These are phyloP conservation scores for Spisula solida DNA, from an alignment of 2,888 invertebrate species.

Conservation along the genomic window DNA sequence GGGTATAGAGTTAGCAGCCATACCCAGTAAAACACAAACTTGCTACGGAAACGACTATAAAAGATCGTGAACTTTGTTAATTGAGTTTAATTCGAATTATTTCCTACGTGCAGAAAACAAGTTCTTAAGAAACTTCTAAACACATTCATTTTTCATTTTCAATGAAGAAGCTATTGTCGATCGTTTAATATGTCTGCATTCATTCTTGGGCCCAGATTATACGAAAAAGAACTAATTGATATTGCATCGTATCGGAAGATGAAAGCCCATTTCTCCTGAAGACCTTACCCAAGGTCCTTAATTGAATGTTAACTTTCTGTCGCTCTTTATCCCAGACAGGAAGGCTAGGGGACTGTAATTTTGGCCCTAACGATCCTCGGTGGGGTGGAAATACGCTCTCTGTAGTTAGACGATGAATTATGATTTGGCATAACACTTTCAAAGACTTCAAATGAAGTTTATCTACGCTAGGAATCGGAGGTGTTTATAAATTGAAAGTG, in stretches of 20 bases:
- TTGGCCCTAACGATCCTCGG: background rate
- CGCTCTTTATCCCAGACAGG: background rate
- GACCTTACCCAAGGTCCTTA: background rate
- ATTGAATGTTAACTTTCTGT: background rate
- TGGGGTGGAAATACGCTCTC: background rate
- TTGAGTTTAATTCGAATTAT: no score
- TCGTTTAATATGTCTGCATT: background rate
- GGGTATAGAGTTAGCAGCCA: background rate
- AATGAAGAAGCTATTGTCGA: background rate
- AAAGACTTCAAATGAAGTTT: slow-evolving; percentile 7
- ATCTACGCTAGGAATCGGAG: background rate
- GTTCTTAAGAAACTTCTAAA: no score
- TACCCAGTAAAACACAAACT: background rate
- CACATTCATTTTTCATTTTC: background rate
- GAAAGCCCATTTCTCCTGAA: background rate
- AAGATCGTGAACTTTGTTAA: no score
- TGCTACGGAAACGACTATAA: background rate
- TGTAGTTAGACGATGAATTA: background rate
- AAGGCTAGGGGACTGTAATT: background rate
- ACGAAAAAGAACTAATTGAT: background rate
- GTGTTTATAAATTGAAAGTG: slow-evolving; percentile 13
- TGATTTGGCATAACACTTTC: background rate
- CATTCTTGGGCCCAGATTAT: background rate
- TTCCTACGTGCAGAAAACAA: no score
- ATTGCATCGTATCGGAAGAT: background rate